Evolutionary conservation across 2,888 invertebrate species (phyloP), one percentile per base, ranked within the genome.

Genomic region (Platycnemis pennipes): DNA sequence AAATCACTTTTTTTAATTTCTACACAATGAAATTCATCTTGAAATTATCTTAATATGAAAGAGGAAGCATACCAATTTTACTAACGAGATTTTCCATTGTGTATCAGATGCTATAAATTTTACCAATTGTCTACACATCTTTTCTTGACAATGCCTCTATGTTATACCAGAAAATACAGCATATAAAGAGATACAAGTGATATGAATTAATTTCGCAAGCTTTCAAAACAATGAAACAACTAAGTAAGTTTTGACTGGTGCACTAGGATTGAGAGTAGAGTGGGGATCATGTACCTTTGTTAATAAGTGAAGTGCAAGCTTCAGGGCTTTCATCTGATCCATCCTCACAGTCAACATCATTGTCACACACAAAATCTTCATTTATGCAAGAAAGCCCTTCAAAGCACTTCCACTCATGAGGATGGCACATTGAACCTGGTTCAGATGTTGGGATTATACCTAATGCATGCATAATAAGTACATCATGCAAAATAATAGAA

Each of bases 261-360:
- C 1, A n/a, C 13, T 0, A 42, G 16, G 22, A n/a, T n/a, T 26
- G 16, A 91, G 69, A 63, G 44, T 42, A 45, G 26, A 11, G 26
- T 37, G 13, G 8, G 63, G 8, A 19, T 44, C 26, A 19, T 91
- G 22, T 91, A 91, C 91, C 91, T 91, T 56, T 56, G n/a, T 42
- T 44, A 69, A n/a, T 91, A 45, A 31, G 7, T 7, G 37, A 42
- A 91, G 16, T 44, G 63, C 91, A 91, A 42, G 44, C 63, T 8
- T 91, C 91, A 42, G 56, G 22, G n/a, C 44, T 91, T 94, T 95
- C 95, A 94, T 95, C 95, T n/a, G 94, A 94, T 77, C 94, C 94
- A 94, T 95, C 95, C 86, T 95, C 94, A 94, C 95, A 95, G 94
- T 95, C 94, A 94, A 86, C 44, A 7, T 44, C 44, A 42, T 44